phyloP scores from a whole-genome alignment of 2,888 invertebrate genomes.

The Gymnocheta viridis region DNA sequence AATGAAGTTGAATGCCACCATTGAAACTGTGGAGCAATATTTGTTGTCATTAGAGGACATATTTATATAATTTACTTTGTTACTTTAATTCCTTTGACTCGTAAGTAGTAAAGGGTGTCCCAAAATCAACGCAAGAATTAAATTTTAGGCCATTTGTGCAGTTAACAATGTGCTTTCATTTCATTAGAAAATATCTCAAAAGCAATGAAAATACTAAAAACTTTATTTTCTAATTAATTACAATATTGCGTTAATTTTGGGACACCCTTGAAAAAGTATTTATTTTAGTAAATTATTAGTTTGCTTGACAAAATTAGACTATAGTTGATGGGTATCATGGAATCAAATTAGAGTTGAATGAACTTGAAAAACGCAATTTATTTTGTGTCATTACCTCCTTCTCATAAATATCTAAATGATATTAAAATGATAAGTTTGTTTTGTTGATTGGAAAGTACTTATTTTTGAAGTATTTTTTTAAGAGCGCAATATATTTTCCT shows the following conservation, averaged over 20 bases:
- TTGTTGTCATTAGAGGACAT: neutral
- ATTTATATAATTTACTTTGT: too few relatives aligned
- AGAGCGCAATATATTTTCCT: too few relatives aligned
- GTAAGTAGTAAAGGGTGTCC: neutral
- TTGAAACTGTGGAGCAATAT: neutral
- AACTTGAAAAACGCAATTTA: neutral
- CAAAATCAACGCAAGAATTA: too few relatives aligned
- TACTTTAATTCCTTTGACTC: neutral
- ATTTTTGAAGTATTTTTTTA: neutral
- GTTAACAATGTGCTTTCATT: too few relatives aligned
- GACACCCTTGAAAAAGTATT: too few relatives aligned
- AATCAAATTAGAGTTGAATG: neutral
- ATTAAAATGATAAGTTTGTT: neutral
- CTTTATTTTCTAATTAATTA: too few relatives aligned
- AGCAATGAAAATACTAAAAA: too few relatives aligned
- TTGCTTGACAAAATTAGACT: neutral
- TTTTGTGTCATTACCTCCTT: neutral
- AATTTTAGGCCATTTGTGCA: too few relatives aligned
- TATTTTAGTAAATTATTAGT: neutral
- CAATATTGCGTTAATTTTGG: too few relatives aligned
- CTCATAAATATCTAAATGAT: neutral
- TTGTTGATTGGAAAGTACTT: too few relatives aligned
- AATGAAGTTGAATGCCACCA: neutral
- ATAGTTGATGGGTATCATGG: neutral
- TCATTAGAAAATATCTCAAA: too few relatives aligned